Conservation (phyloP, 2,888 invertebrate genomes). For the Tetropium fuscum region DNA sequence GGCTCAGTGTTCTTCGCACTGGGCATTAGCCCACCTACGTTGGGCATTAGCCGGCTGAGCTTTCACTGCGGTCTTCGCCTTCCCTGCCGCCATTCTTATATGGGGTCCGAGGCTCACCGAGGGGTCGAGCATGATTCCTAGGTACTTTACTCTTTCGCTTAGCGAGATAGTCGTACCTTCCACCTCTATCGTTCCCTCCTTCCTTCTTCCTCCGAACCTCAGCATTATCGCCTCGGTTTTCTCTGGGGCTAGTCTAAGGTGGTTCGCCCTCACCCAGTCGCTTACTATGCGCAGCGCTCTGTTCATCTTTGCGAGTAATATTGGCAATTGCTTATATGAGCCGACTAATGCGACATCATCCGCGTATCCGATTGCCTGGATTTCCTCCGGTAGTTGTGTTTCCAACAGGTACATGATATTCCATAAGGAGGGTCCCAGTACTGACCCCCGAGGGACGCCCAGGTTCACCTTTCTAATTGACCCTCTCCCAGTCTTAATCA, state of each 20-base stretch:
- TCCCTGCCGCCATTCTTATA: neutral
- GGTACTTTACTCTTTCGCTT: neutral
- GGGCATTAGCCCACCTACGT: conserved; percentile 7
- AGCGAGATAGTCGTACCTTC: neutral
- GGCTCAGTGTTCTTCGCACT: neutral
- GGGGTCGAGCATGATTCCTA: neutral
- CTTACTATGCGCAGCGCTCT: neutral
- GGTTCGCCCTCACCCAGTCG: neutral
- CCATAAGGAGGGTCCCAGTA: neutral
- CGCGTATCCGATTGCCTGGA: neutral
- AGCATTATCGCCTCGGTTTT: conserved; percentile 12
- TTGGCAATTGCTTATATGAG: neutral
- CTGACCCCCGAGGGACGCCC: neutral
- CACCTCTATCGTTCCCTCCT: too few relatives aligned
- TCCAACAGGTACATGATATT: neutral
- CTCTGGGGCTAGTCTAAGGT: neutral
- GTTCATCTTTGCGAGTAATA: neutral
- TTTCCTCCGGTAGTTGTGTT: neutral
- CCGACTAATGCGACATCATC: neutral
- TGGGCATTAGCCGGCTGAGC: conserved; percentile 4
- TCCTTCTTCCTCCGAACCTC: neutral
- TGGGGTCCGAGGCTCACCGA: neutral
- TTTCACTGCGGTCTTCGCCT: neutral
- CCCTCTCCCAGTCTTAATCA: too few relatives aligned
- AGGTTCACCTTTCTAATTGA: too few relatives aligned